Evolutionary conservation across 2,888 invertebrate species (phyloP), one percentile per base, ranked within the genome.

Genomic region (Thera britannica): DNA sequence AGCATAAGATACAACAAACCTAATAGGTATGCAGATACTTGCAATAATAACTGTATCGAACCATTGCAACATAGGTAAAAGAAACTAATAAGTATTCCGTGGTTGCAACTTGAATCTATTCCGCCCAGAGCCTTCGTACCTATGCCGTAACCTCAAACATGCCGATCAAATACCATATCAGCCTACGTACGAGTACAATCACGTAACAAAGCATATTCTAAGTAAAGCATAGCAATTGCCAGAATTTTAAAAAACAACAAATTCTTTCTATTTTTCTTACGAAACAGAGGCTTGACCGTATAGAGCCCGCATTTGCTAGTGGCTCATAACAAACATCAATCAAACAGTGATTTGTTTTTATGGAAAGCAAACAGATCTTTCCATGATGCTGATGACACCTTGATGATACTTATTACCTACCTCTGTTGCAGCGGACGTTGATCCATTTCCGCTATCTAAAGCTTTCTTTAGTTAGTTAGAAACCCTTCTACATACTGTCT

Each of bases 11-110:
- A 38, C 3, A 5, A 38, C 3, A 3, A 38, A 4, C 38, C 3
- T 38, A 38, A 4, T 41, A 41, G 7, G 41, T 41, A 41, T 7
- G 6, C 7, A 41, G 38, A 5, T 38, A 5, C 41, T 1, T 41
- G 7, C 41, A 4, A 41, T 38, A 79, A 76, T 90, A 90, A 90
- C 90, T 87, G 90, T 91, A 88, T 9, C 38, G 3, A 9, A 62
- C 77, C 77, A 74, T 92, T 92, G 86, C 90, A 90, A 89, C 91
- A 90, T 82, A 79, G 72, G 64, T 56, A 58, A 36, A 57, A 68
- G 67, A 71, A 73, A 70, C 72, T 62, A 56, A 49, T 41, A 41
- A 56, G 55, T 49, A 46, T 49, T 66, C 62, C 62, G 51, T 66
- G 62, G 62, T 51, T 58, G 62, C 35, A 54, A 60, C 56, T 65